Evolutionary conservation across 2,888 invertebrate genomes (phyloP), one percentile per base, ranked within the genome.

Genomic region (Platerodrilus igneus): DNA sequence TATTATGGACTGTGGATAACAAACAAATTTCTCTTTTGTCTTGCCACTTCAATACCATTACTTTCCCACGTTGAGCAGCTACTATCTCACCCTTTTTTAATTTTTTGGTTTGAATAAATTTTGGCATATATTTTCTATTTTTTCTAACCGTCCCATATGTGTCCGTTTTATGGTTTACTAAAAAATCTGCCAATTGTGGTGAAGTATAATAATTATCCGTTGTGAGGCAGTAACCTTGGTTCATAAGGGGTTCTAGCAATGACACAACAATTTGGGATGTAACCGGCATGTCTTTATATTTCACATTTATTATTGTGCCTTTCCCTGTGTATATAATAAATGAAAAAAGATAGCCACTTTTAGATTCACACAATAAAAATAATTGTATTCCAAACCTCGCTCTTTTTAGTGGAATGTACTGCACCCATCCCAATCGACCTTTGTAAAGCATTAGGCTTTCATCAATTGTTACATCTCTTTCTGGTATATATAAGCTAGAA

Each of bases 291-390:
- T 37, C 26, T 30, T 29, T 15, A 31, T 31, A 31, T 35, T 40
- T 26, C 16, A 28, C 25, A 19, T 13, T 9, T 21, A 34, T 22
- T 27, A 35, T 22, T 23, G 42, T 29, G 11, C 48, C 15, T 33
- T 40, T 45, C 7, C 53, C 53, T 13, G 54, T 53, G 36, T 58
- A 58, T 31, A 59, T 53, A 17, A 53, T 46, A 25, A 48, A 46
- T 9, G 50, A 47, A 23, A 41, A 55, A 18, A 58, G 36, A 46
- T 58, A 58, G 2, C 56, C 54, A 20, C 42, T 47, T 42, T 47
- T 47, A n/a, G 56, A 58, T 41, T 59, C 58, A 41, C 56, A 58
- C n/a, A 62, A 40, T 28, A 57, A 37, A 36, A 47, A 60, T 2
- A 35, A 43, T 53, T 62, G 60, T 39, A 60, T 56, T 4, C 55